Evolutionary conservation across 1,140 invertebrate genomes (phyloP), one percentile per base, ranked within the genome.

Genomic region (Megalopta genalis): DNA sequence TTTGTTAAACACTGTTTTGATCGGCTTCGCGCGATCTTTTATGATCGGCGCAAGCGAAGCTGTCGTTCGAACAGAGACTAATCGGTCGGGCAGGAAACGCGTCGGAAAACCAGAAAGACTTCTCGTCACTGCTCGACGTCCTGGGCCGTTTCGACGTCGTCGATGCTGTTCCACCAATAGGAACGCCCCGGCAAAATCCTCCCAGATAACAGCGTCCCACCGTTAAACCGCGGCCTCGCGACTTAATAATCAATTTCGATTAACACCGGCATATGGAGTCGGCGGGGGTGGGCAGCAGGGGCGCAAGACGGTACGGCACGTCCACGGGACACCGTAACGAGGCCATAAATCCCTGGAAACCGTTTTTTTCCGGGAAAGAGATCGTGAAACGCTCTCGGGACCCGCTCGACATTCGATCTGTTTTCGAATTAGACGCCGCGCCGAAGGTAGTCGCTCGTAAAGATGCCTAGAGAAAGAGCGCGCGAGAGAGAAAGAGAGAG

Each of bases 341-440:
- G 80, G 72, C 65, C 42, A 64, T 83, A 83, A 86, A 83, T 84
- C 82, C 82, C 37, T 21, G 62, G 60, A 71, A 70, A 77, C 52
- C 60, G 60, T 63, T 37, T 82, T 67, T 82, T 82, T 72, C 80
- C 66, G 62, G 62, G 70, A 74, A 77, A 63, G n/a, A 37, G 60
- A 37, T 27, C 60, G 60, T 63, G 60, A 21, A 63, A 63, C 74
- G 62, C 54, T 18, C 59, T 16, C 14, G 66, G 27, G 54, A 65
- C 46, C 69, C 81, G 27, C 27, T 52, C 71, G 82, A 86, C 84
- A 88, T 88, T 84, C 82, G 87, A 88, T 86, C 86, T 83, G 77
- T 81, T 85, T 86, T 87, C 83, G 79, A 88, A 88, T 88, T 82
- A 82, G 83, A 85, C 54, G 73, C 27, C 16, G 18, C 49, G 16